Evolutionary conservation across 2,888 invertebrate genomes (phyloP), one percentile per base, ranked within the genome.

Genomic region (Drosophila peninsularis): DNA sequence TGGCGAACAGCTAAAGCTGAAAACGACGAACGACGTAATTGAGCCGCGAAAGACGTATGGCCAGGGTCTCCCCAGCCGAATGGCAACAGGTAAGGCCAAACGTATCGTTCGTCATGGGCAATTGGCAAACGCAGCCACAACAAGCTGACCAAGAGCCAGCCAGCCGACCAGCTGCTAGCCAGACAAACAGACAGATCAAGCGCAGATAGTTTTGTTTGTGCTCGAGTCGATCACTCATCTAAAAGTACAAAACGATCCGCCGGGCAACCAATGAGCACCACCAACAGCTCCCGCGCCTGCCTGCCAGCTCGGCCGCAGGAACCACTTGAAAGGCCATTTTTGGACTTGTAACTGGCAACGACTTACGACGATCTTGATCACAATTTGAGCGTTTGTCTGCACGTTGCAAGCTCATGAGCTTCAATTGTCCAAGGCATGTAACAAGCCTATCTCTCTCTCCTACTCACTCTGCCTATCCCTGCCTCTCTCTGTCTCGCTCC

Each of bases 61-160:
- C 73, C 49, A 56, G 42, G 72, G 62, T 67, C 80, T 70, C 34
- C 52, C 57, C n/a, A 27, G 41, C 54, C 49, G 32, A 47, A 49
- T 47, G 74, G 71, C 60, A 86, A 89, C 77, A 84, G 84, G 77
- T 89, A 89, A 79, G 79, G 62, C 85, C 70, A 89, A 87, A 79
- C 82, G 82, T 71, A 85, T 87, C 89, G 85, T 86, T 82, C 89
- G 80, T 88, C 89, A 89, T 84, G 89, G 76, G 63, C 86, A 89
- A 86, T 89, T 86, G 86, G 76, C 75, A 75, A 71, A 67, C 47
- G 71, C 57, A 57, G 82, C 63, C 64, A 62, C 62, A 67, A 32
- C 45, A 37, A 54, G 54, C 64, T 68, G 66, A 62, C 65, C 72
- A 69, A 65, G 39, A 54, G 65, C 17, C 34, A 7, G 42, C 39